Evolutionary conservation across 2,888 invertebrate species (phyloP).

Genomic region (Myathropa florea): DNA sequence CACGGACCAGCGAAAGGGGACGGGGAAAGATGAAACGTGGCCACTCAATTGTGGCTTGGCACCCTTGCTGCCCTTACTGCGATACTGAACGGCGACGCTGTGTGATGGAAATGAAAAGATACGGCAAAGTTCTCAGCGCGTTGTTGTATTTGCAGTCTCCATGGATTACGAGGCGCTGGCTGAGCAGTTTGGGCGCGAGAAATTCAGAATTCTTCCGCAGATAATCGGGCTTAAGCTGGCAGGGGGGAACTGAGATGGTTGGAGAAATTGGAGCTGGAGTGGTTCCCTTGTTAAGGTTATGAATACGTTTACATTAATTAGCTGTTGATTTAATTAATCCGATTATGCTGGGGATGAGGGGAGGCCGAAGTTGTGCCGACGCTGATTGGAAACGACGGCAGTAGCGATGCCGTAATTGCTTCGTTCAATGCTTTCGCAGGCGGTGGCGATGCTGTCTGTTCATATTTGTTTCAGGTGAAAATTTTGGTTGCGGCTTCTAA

Average conservation of each 20-base stretch:
- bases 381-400: conserved; percentile 44
- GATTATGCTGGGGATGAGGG: conserved; percentile 29
- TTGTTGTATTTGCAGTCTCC: neutral
- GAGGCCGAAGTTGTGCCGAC: conserved; percentile 2
- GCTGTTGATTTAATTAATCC: conserved; percentile 79
- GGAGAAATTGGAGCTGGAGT: neutral
- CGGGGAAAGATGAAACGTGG: conserved; percentile 45
- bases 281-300: conserved; percentile 44
- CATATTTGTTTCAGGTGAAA: conserved; percentile 8
- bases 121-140: conserved; percentile 31
- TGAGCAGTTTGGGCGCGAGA: conserved; percentile 65
- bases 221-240: conserved; percentile 57
- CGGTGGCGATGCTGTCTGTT: neutral
- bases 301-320: conserved; percentile 76
- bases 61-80: neutral
- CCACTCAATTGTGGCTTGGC: conserved; percentile 61
- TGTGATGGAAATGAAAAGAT: conserved; percentile 59
- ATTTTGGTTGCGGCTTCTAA: neutral
- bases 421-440: conserved; percentile 15
- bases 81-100: neutral
- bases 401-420: conserved; percentile 52
- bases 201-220: conserved; percentile 46
- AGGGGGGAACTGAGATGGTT: neutral
- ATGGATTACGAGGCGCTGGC: conserved; percentile 60
- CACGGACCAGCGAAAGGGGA: neutral